Base-by-base conservation (phyloP, 2,888 invertebrate species). In the Cataglyphis altisquamis region DNA sequence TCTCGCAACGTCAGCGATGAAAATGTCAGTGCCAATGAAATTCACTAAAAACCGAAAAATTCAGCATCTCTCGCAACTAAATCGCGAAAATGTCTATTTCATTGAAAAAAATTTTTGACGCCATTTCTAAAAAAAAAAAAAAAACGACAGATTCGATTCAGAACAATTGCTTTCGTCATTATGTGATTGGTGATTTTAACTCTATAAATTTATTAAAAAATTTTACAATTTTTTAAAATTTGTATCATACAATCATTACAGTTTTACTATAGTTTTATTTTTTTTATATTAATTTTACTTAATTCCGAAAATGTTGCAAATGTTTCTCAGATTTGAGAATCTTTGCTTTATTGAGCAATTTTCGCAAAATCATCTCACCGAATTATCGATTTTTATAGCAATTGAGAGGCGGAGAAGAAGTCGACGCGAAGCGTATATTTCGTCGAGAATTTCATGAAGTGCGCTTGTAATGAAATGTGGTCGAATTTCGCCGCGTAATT, bases 401-500 rank as follows among this genome's bases (percentile, higher is more conserved):
- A 57, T 12, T 15, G 57, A 70, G 15, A 21, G 32, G 12, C 21
- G 18, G 15, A 78, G 36, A 3, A 64, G 41, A 77, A 9, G 32
- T 21, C 62, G 62, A 25, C 32, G 29, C 36, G 32, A 78, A 70
- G n/a, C 29, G 41, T 6, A 52, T 60, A n/a, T 72, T 60, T 72
- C 45, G 21, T 70, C 57, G 45, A 70, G 68, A 12, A 45, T 21
- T 60, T 60, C n/a, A 36, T 36, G 60, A 25, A 78, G 72, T 12
- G 45, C 45, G 29, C 18, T 32, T 36, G 25, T 48, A 60, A 78
- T 78, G 60, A 70, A 78, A 78, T 32, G 32, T 10, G 25, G 68
- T 78, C 70, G 39, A 78, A 78, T 21, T 45, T 78, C 21, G 21
- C 41, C 57, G 57, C 15, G 70, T 36, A 70, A 78, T 78, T 78